Conservation (phyloP, 2,113 vertebrate species). For the Aythya baeri region DNA sequence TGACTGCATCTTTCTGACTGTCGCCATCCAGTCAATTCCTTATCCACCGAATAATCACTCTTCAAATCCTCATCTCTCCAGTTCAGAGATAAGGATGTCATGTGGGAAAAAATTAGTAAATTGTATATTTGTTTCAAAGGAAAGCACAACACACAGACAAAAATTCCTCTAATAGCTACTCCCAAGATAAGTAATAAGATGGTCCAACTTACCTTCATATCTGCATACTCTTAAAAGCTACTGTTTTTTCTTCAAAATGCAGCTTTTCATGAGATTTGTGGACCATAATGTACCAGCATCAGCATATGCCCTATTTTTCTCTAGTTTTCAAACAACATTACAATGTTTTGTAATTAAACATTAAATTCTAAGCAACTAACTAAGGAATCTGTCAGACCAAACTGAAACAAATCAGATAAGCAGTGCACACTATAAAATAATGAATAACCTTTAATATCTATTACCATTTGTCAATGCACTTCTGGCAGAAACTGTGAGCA, state of each 20-base stretch:
- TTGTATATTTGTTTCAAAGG: background rate
- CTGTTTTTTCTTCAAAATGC: background rate
- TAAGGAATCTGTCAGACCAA: background rate
- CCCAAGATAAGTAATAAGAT: background rate
- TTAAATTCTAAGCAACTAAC: background rate
- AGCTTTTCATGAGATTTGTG: background rate
- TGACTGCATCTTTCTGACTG: too few relatives aligned
- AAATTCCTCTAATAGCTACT: background rate
- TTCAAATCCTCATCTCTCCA: too few relatives aligned
- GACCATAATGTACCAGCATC: background rate
- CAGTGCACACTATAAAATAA: background rate
- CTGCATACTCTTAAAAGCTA: background rate
- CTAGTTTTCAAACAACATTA: background rate
- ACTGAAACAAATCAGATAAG: background rate
- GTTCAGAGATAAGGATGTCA: too few relatives aligned
- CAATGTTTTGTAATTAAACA: background rate
- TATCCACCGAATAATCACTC: too few relatives aligned
- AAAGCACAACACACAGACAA: background rate
- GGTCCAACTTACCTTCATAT: background rate
- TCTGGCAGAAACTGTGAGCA: slow-evolving; percentile 98
- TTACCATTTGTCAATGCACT: slow-evolving; percentile 98
- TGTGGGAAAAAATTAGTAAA: background rate
- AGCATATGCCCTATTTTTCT: background rate
- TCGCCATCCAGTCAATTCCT: too few relatives aligned
- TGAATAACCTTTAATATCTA: background rate